phyloP scores from a whole-genome alignment of 2,888 invertebrate species.

The Acheta domesticus region DNA sequence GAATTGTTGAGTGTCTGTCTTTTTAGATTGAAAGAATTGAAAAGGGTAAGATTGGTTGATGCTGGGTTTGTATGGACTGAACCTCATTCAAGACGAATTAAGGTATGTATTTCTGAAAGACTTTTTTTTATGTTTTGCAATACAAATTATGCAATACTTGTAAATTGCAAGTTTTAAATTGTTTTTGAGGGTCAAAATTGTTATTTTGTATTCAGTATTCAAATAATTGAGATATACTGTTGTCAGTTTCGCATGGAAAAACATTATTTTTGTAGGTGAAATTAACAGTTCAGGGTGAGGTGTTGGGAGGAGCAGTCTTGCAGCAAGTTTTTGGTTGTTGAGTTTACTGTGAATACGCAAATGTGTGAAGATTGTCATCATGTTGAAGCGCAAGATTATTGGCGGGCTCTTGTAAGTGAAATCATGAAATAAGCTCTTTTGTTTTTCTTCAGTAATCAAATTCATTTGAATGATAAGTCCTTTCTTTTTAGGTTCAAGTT shows the following conservation, averaged over 20 bases:
- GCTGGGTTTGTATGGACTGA: slow-evolving; percentile 99
- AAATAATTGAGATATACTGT: too few relatives aligned
- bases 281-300: slow-evolving; percentile 92
- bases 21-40: slow-evolving; percentile 86
- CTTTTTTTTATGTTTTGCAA: not conserved
- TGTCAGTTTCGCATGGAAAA: too few relatives aligned
- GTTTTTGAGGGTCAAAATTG: too few relatives aligned
- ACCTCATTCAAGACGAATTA: slow-evolving; percentile 95
- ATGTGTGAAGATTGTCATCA: slow-evolving; percentile 98
- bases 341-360: slow-evolving; percentile 85
- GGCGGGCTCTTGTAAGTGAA: slow-evolving; percentile 72
- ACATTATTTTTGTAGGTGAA: slow-evolving; percentile 57
- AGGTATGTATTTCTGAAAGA: slow-evolving; percentile 54
- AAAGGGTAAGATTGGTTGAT: slow-evolving; percentile 86
- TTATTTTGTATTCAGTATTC: too few relatives aligned
- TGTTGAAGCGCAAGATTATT: slow-evolving; percentile 94
- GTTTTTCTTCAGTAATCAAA: not conserved
- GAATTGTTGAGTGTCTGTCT: slow-evolving; percentile 87
- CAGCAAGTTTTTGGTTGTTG: slow-evolving; percentile 94
- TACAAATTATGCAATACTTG: not conserved
- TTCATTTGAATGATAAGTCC: not conserved
- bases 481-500: slow-evolving; percentile 68
- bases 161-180: too few relatives aligned
- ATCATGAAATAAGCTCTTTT: not conserved
- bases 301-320: slow-evolving; percentile 82